Conservation (phyloP, 2,797 vertebrate genomes). For the Coluber constrictor region DNA sequence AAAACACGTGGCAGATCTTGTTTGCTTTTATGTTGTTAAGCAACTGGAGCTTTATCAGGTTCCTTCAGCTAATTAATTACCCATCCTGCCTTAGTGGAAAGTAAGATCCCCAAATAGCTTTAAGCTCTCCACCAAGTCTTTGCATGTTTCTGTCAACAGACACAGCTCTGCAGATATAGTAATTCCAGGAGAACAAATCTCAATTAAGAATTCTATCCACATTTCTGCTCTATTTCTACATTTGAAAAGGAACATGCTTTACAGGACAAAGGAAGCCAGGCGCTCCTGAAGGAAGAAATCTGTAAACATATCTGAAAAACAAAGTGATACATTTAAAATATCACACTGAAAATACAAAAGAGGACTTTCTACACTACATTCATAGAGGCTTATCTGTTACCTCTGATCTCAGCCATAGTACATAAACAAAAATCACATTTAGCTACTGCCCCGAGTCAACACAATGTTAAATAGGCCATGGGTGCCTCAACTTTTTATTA, state of each 20-base stretch:
- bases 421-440: background rate
- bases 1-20: slow-evolving; percentile 49
- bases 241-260: background rate
- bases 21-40: slow-evolving; percentile 66
- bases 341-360: background rate
- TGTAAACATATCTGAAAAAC: background rate
- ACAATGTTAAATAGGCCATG: background rate
- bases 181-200: accelerated
- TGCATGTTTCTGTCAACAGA: slow-evolving; percentile 4
- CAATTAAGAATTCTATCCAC: background rate
- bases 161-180: background rate
- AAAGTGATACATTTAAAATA: background rate
- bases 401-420: background rate
- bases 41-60: slow-evolving; percentile 63
- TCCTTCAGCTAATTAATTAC: slow-evolving; percentile 56
- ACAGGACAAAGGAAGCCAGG: background rate
- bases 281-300: slow-evolving; percentile 4
- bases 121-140: slow-evolving; percentile 20
- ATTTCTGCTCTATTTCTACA: background rate
- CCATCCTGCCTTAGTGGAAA: slow-evolving; percentile 43
- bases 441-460: background rate
- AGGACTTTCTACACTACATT: background rate
- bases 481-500: background rate
- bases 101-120: slow-evolving; percentile 52
- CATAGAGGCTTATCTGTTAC: background rate